Evolutionary conservation across 2,113 vertebrate genomes (phyloP), one percentile per base, ranked within the genome.

Genomic region (Athene cunicularia): DNA sequence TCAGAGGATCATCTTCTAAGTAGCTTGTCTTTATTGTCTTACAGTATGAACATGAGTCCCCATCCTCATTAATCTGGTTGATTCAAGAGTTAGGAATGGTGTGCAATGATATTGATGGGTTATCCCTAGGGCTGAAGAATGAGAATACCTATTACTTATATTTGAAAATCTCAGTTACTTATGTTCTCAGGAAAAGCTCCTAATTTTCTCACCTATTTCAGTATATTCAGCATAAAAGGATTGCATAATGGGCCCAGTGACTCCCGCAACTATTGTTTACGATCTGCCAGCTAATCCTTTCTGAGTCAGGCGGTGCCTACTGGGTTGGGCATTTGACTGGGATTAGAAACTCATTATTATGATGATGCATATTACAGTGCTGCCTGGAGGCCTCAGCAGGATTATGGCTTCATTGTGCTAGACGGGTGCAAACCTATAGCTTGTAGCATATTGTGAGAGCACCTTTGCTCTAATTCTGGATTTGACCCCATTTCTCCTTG

Each of bases 311-410:
- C 18, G 0, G 41, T 92, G 70, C 84, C 94, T 89, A 68, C 88
- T 95, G 91, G 96, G 95, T 75, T 97, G 94, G 94, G 95, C 80
- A 72, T 91, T 92, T 85, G 80, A 80, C 45, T 91, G 26, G 94
- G 88, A 94, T 96, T 95, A 97, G 88, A 71, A 90, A 45, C 68
- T 89, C 56, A 11, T 93, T 75, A 87, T 95, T 77, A 74, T 50
- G 80, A 70, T 93, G 88, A 80, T 95, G 88, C 72, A 90, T 71
- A 50, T 32, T 90, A 72, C 63, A 63, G 80, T 28, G 60, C 83
- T 93, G 92, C 97, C 92, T 86, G 73, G 47, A 83, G 86, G 91
- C 83, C 92, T 94, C 68, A 87, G 72, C 52, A 88, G 55, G 60
- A 94, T 91, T 88, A 79, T 0, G 6, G 90, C 68, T 82, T 43